A percentile compares a stretch with the other conserved stretches of the same genome.
Conservation (phyloP, 2,797 vertebrate genomes). For the Protonibea diacanthus region DNA sequence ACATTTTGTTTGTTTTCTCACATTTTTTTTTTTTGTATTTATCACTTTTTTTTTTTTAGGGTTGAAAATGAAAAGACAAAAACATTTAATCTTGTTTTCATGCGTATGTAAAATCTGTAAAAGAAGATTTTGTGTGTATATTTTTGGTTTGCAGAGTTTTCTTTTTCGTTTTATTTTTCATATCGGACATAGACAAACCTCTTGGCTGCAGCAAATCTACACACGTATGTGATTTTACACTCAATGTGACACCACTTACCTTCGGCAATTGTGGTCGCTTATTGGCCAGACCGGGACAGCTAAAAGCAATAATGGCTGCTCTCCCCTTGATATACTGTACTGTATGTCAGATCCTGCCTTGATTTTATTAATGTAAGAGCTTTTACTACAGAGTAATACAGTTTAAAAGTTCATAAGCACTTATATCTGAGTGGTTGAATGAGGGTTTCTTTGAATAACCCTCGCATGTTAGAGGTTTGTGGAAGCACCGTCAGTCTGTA, state of each 20-base stretch:
- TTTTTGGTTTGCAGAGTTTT: constrained; percentile 49
- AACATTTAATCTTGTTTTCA: constrained; percentile 42
- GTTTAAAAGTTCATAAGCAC: constrained; percentile 34
- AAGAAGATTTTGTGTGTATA: constrained; percentile 53
- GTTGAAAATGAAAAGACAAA: constrained; percentile 19
- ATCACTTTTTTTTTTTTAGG: constrained; percentile 45
- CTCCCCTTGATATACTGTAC: constrained; percentile 42
- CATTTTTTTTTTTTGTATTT: constrained; percentile 45
- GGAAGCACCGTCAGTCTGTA: constrained; percentile 9
- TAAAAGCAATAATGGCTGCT: constrained; percentile 70
- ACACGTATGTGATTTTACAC: constrained; percentile 8
- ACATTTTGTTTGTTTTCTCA: constrained; percentile 29
- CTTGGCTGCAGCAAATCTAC: constrained; percentile 37
- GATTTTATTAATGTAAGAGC: constrained; percentile 31
- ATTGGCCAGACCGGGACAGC: constrained; percentile 50
- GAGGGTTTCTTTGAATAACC: background rate
- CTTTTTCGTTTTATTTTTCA: constrained; percentile 39
- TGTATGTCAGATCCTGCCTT: constrained; percentile 65
- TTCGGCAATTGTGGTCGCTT: constrained; percentile 14
- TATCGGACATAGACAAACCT: constrained; percentile 50
- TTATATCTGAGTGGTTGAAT: constrained; percentile 40
- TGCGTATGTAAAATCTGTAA: constrained; percentile 48
- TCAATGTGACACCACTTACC: constrained; percentile 30
- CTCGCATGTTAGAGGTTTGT: constrained; percentile 5
- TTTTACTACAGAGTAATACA: constrained; percentile 48